phyloP scores from a whole-genome alignment of 2,113 vertebrate genomes.

The Odocoileus virginianus region DNA sequence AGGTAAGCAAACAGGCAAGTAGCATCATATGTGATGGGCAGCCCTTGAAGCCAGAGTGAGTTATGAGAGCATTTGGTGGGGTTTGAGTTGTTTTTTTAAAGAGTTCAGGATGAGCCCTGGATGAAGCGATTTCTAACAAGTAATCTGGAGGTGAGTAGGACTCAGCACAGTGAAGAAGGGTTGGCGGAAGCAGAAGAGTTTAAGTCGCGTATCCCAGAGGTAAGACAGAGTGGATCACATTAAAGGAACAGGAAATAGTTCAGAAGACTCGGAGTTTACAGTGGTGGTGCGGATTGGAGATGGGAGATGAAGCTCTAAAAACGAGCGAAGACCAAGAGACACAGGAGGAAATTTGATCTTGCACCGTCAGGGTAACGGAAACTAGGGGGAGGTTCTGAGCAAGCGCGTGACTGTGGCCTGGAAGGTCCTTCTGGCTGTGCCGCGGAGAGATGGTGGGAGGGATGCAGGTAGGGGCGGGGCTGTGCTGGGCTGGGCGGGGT shows the following conservation, averaged over 20 bases:
- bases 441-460: not conserved
- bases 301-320: not conserved
- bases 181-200: not conserved
- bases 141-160: not conserved
- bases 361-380: not conserved
- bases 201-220: too few species aligned
- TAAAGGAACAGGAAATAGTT: not conserved
- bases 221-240: not conserved
- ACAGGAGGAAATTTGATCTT: not conserved
- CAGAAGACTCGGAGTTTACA: not conserved
- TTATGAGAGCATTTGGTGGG: not conserved
- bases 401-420: not conserved
- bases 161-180: not conserved
- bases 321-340: not conserved
- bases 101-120: not conserved
- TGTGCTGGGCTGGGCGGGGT: fast-evolving
- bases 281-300: not conserved
- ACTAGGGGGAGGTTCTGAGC: not conserved
- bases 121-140: not conserved
- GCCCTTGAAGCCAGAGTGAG: not conserved
- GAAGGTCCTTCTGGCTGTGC: not conserved
- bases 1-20: not conserved
- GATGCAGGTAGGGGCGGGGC: not conserved
- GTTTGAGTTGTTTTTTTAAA: not conserved
- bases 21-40: not conserved